Base-by-base conservation (phyloP, 2,797 vertebrate species). In the Rhadinocentrus ornatus region DNA sequence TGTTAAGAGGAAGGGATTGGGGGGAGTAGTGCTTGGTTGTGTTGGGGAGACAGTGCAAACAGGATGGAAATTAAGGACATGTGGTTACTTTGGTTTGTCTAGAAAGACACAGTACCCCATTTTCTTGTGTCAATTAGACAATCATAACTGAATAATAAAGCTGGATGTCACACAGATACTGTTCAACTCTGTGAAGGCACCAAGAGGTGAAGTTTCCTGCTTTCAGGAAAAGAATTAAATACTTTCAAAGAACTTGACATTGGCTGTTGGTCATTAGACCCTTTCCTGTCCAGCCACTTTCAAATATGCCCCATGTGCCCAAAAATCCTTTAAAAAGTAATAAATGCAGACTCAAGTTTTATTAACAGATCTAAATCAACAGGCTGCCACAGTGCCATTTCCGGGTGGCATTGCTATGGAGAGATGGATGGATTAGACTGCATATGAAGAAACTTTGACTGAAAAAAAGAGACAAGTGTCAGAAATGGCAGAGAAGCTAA, bases 1-100 rank as follows among this genome's bases (percentile, higher is more conserved):
- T 80, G 77, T 88, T 87, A 88, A 91, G 89, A 82, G 86, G 83
- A 80, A 73, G 26, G 66, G 71, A 70, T 78, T 57, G 73, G 46
- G 69, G 57, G 60, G 72, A 11, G 20, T 46, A 46, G 22, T 41
- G 73, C 73, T 74, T 72, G 71, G 71, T 73, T 77, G 66, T 48
- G 62, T 53, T 1, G 63, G 60, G 62, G 65, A 80, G 66, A 62
- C 63, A 73, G 55, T 52, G 66, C 56, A 74, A 77, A 68, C 69
- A 55, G 44, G 20, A 24, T 73, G 50, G 59, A 68, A 81, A 73
- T 59, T 74, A 84, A 72, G 50, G 39, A 78, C 56, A 78, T 75
- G 65, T 69, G 20, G 55, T 71, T 31, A 55, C 56, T 73, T 27
- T 29, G 68, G 59, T 52, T 73, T 70, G 34, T 9, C 46, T 67